phyloP scores from a whole-genome alignment of 1,140 invertebrate species.

The Drosophila erecta region DNA sequence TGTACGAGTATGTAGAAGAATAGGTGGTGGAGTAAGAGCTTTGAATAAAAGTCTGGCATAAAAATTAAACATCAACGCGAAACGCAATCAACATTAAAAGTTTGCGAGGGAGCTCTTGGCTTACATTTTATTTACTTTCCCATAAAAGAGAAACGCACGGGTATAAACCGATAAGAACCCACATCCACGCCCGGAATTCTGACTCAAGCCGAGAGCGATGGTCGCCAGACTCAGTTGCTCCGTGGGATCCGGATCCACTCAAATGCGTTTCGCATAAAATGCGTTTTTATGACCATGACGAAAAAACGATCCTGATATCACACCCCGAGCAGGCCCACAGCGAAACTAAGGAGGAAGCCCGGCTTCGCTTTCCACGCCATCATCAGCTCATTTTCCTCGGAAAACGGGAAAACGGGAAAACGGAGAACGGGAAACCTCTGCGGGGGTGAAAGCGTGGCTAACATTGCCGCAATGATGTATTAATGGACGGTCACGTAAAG shows the following conservation, averaged over 20 bases:
- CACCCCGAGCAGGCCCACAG: slow-evolving; percentile 18
- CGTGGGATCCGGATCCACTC: slow-evolving; percentile 51
- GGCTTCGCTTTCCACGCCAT: slow-evolving; percentile 39
- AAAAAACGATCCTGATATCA: slow-evolving; percentile 65
- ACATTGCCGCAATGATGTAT: slow-evolving; percentile 74
- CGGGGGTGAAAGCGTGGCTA: slow-evolving; percentile 19
- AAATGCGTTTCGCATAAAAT: slow-evolving; percentile 83
- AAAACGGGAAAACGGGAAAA: slow-evolving; percentile 25
- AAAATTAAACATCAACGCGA: slow-evolving; percentile 77
- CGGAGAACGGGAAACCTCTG: slow-evolving; percentile 13
- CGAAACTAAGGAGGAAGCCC: neutral
- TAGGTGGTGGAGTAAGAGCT: slow-evolving; percentile 25
- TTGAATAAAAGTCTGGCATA: slow-evolving; percentile 56
- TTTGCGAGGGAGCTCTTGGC: slow-evolving; percentile 57
- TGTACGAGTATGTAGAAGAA: neutral
- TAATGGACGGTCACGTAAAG: slow-evolving; percentile 77
- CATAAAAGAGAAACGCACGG: slow-evolving; percentile 66
- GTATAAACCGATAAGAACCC: slow-evolving; percentile 49
- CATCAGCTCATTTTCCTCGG: slow-evolving; percentile 40
- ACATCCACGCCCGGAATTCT: slow-evolving; percentile 16
- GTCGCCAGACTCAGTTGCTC: slow-evolving; percentile 25
- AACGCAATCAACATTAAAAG: slow-evolving; percentile 82
- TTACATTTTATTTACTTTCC: slow-evolving; percentile 78
- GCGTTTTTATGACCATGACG: slow-evolving; percentile 80
- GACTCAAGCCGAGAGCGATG: slow-evolving; percentile 15